Base-by-base conservation (phyloP, 2,797 vertebrate genomes). In the Pachyuromys duprasi region DNA sequence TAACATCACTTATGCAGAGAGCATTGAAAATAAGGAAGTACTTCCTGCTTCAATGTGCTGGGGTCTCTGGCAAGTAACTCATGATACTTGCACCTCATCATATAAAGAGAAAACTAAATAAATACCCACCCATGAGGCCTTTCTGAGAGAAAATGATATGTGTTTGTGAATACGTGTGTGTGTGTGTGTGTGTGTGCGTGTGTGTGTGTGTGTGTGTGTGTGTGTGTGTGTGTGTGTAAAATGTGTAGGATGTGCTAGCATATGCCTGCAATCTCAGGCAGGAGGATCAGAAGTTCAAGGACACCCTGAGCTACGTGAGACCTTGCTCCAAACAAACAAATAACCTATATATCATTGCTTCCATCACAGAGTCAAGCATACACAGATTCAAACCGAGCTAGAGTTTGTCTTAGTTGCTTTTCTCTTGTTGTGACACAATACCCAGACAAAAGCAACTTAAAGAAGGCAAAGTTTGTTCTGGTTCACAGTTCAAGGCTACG, bases 1-100 rank as follows among this genome's bases (percentile, higher is more conserved):
- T 83, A 87, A 55, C 18, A 91, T 36, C 69, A 42, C 28, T 95
- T 94, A 69, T 14, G 12, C 33, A 95, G 87, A 90, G 20, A 91
- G 24, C 14, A 86, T 84, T 83, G 24, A 81, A 78, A 55, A 86
- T 28, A 53, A 26, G 69, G 53, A 65, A 33, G 15, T 20, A 53
- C 72, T 94, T 70, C 70, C 26, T 53, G n/a, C 24, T 86, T 26
- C 3, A 28, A 24, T 14, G 1, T 18, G 81, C 62, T 90, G 9
- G 92, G 60, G 49, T 42, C 33, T 63, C 13, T 65, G 9, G 11
- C 6, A 86, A 86, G 15, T 82, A 67, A 89, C 31, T 75, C 33
- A 28, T 33, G 5, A 42, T 42, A 91, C 11, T 28, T 36, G 8
- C 79, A 53, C 72, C 75, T 78, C 28, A 45, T 7, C 13, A 26